Percentiles rank a stretch among this genome's conserved stretches.
Evolutionary conservation across 2,888 invertebrate species (phyloP).

Genomic region (Chymomyza amoena): DNA sequence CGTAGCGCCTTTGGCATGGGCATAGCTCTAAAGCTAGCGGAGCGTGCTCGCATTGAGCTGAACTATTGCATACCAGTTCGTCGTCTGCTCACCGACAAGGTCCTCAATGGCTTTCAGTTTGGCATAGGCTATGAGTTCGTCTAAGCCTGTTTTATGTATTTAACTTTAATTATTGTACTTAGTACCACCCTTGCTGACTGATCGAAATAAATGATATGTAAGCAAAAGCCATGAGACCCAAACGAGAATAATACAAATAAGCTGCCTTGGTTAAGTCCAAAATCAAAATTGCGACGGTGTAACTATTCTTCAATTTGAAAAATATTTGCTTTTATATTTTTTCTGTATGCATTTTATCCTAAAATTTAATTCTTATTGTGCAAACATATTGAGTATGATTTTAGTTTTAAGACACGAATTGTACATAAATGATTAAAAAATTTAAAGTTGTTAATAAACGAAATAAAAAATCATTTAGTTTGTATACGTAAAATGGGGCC

Average conservation of each 20-base stretch:
- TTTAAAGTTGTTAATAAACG: constrained; percentile 11
- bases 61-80: constrained; percentile 93
- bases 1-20: constrained; percentile 91
- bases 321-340: constrained; percentile 38
- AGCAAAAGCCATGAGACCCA: constrained; percentile 38
- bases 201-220: not conserved
- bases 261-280: constrained; percentile 19
- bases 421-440: constrained; percentile 41
- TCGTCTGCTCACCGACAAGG: constrained; percentile 83
- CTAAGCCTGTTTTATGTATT: constrained; percentile 75
- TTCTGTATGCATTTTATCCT: constrained; percentile 53
- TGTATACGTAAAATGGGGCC: too few species aligned
- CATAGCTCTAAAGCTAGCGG: constrained; percentile 89
- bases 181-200: constrained; percentile 16
- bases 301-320: constrained; percentile 7
- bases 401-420: constrained; percentile 45
- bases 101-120: constrained; percentile 87
- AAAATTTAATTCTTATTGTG: constrained; percentile 36
- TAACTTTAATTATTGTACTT: constrained; percentile 24
- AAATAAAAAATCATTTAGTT: too few species aligned
- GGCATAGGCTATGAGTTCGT: constrained; percentile 91
- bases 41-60: constrained; percentile 94
- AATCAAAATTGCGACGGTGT: constrained; percentile 19
- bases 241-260: constrained; percentile 4
- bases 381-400: constrained; percentile 10